These are phyloP conservation scores for Ia io DNA, from an alignment of 2,113 vertebrate species.

Conservation along the genomic window DNA sequence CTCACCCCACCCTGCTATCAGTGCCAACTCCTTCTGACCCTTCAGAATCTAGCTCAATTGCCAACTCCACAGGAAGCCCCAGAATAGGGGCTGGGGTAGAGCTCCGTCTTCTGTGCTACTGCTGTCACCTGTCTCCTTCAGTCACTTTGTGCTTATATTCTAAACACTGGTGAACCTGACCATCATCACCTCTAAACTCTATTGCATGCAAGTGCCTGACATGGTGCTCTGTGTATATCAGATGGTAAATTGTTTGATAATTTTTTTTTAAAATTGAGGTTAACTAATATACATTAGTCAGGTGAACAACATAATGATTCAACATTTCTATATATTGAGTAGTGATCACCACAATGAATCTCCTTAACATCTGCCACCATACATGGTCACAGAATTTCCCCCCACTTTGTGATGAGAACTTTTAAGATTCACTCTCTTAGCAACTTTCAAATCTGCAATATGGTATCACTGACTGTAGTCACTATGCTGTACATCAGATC, in stretches of 20 bases:
- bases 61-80: neutral
- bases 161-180: neutral
- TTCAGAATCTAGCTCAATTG: neutral
- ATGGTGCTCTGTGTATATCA: neutral
- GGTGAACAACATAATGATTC: neutral
- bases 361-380: neutral
- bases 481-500: neutral
- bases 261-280: neutral
- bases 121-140: neutral
- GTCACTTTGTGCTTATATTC: neutral
- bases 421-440: neutral
- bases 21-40: neutral
- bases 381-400: neutral
- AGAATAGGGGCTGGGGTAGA: neutral
- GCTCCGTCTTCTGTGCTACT: neutral
- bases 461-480: neutral
- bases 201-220: neutral
- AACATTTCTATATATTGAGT: neutral
- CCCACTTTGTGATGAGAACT: neutral
- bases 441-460: neutral
- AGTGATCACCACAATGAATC: neutral
- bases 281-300: neutral
- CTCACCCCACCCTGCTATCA: neutral
- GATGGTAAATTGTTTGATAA: slow-evolving; percentile 6
- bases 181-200: neutral